phyloP scores from a whole-genome alignment of 2,888 invertebrate species.

The Sussaba pulchella region DNA sequence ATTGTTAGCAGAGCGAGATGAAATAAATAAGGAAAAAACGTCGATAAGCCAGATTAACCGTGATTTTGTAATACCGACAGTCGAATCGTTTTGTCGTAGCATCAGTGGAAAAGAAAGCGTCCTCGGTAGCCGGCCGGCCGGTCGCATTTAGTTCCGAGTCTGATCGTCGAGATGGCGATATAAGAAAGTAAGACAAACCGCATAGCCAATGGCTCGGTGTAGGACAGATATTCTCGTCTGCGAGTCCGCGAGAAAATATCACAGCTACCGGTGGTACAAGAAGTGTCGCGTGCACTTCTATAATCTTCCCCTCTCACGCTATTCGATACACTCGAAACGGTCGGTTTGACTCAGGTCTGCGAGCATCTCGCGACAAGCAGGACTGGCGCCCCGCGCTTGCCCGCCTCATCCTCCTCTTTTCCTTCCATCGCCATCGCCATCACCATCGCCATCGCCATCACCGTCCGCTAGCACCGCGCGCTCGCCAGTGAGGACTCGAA shows the following conservation, averaged over 20 bases:
- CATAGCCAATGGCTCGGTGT: constrained; percentile 70
- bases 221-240: constrained; percentile 53
- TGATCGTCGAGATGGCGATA: constrained; percentile 53
- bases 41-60: constrained; percentile 58
- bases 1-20: no score
- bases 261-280: neutral
- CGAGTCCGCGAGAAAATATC: no score
- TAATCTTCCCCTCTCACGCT: constrained; percentile 46
- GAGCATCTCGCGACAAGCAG: constrained; percentile 29
- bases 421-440: constrained; percentile 32
- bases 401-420: constrained; percentile 48
- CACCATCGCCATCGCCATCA: constrained; percentile 24
- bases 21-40: no score
- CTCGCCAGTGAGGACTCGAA: constrained; percentile 72
- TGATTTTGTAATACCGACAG: constrained; percentile 48
- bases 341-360: constrained; percentile 1
- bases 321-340: neutral
- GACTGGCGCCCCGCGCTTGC: constrained; percentile 51
- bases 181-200: neutral
- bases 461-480: constrained; percentile 14
- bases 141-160: constrained; percentile 14
- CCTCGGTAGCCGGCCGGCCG: neutral
- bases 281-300: constrained; percentile 34
- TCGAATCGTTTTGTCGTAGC: neutral
- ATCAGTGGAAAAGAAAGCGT: constrained; percentile 32